Conservation (phyloP, 1,140 invertebrate genomes). For the Conus ventricosus region DNA sequence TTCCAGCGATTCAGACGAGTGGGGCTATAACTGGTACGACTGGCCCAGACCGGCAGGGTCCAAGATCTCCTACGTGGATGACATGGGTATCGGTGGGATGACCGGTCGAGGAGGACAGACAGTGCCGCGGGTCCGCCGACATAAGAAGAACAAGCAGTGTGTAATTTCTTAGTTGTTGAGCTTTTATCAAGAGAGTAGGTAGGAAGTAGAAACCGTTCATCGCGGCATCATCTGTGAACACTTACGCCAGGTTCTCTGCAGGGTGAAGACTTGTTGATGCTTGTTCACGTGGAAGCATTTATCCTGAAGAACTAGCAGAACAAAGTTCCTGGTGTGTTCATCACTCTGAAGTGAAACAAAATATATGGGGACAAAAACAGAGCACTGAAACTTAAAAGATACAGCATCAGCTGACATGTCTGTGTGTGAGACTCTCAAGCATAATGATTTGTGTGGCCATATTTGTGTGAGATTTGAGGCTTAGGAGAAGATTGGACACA, state of each 20-base stretch:
- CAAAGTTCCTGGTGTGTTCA: too few species aligned
- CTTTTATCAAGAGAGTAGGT: not conserved
- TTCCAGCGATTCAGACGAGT: constrained; percentile 67
- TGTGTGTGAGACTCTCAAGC: not conserved
- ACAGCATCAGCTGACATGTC: not conserved
- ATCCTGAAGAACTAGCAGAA: too few species aligned
- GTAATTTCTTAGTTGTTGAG: constrained; percentile 54
- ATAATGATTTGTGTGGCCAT: constrained; percentile 28
- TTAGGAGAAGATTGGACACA: not conserved
- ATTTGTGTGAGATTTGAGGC: not conserved
- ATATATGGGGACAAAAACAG: too few species aligned
- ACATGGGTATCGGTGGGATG: constrained; percentile 61
- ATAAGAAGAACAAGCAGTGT: constrained; percentile 66
- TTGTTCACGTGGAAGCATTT: too few species aligned
- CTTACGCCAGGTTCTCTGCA: too few species aligned
- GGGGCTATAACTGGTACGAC: constrained; percentile 63
- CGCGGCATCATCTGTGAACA: not conserved
- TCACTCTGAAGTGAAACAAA: too few species aligned
- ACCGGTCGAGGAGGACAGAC: constrained; percentile 42
- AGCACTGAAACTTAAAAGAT: too few species aligned
- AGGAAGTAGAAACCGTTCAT: not conserved
- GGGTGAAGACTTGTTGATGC: too few species aligned
- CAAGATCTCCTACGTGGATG: constrained; percentile 70
- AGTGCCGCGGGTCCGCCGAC: constrained; percentile 51
- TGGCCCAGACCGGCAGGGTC: constrained; percentile 45